A percentile compares a stretch with the other conserved stretches of the same genome.
Conservation (phyloP, 2,113 vertebrate species). For the Chauna torquata region DNA sequence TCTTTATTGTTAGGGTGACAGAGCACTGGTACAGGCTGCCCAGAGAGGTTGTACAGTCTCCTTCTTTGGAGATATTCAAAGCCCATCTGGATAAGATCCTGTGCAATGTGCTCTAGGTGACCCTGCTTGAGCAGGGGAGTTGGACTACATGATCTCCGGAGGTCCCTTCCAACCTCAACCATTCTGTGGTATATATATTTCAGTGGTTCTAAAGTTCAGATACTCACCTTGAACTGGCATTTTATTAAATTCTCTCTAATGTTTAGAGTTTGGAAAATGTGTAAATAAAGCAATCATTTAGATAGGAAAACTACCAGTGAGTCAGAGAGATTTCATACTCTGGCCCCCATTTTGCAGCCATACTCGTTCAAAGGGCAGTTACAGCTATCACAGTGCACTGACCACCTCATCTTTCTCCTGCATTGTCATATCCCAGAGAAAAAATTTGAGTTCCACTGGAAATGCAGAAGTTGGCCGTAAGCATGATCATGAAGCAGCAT, state of each 20-base stretch:
- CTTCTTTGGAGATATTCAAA: no score
- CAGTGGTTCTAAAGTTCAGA: neutral
- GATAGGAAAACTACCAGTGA: neutral
- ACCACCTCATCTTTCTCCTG: neutral
- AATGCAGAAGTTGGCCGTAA: neutral
- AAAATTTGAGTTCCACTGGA: neutral
- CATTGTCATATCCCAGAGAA: neutral
- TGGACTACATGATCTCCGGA: no score
- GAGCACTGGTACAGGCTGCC: no score
- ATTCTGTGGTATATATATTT: no score
- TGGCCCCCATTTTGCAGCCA: neutral
- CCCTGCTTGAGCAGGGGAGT: no score
- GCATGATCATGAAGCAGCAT: neutral
- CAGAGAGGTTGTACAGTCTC: no score
- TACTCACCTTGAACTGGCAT: neutral
- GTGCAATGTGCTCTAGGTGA: no score
- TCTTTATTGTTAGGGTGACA: no score
- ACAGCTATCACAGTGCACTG: neutral
- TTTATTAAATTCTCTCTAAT: neutral
- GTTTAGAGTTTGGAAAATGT: neutral
- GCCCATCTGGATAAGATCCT: no score
- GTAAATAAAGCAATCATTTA: neutral
- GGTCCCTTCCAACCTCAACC: no score
- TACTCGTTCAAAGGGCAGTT: neutral
- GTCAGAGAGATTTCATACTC: neutral